Conservation (phyloP, 2,888 invertebrate species). For the Andrena marginata region DNA sequence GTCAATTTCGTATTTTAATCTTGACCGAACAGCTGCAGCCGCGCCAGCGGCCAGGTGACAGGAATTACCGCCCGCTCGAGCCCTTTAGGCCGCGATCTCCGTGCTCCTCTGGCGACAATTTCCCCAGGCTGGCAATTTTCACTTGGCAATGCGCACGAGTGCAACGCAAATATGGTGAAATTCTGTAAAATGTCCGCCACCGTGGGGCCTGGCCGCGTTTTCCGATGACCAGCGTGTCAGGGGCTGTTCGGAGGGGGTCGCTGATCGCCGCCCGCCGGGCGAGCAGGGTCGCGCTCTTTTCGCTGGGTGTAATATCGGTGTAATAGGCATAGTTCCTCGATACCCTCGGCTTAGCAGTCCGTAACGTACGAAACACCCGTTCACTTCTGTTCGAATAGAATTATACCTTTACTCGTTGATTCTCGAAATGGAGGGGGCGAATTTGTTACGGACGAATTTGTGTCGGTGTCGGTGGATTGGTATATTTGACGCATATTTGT, state of each 20-base stretch:
- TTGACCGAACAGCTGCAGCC: conserved; percentile 48
- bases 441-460: too few species aligned
- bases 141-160: conserved; percentile 50
- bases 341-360: not conserved
- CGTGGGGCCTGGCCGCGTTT: conserved; percentile 24
- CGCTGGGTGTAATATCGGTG: not conserved
- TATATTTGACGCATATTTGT: too few species aligned
- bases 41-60: conserved; percentile 31
- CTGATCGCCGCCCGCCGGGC: not conserved
- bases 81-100: conserved; percentile 38
- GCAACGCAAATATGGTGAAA: conserved; percentile 50
- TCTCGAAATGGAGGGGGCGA: too few species aligned
- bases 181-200: conserved; percentile 50
- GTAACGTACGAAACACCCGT: not conserved
- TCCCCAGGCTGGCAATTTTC: conserved; percentile 41
- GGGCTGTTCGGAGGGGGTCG: conserved; percentile 9
- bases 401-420: not conserved
- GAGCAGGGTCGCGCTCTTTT: not conserved
- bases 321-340: not conserved
- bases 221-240: conserved; percentile 25
- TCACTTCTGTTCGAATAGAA: not conserved
- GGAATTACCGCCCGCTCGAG: conserved; percentile 50
- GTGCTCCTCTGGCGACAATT: conserved; percentile 25
- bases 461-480: too few species aligned
- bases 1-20: conserved; percentile 77